Percentiles rank a stretch among this genome's conserved stretches.
phyloP scores from a whole-genome alignment of 2,888 invertebrate genomes.

The Tetanocera ferruginea region DNA sequence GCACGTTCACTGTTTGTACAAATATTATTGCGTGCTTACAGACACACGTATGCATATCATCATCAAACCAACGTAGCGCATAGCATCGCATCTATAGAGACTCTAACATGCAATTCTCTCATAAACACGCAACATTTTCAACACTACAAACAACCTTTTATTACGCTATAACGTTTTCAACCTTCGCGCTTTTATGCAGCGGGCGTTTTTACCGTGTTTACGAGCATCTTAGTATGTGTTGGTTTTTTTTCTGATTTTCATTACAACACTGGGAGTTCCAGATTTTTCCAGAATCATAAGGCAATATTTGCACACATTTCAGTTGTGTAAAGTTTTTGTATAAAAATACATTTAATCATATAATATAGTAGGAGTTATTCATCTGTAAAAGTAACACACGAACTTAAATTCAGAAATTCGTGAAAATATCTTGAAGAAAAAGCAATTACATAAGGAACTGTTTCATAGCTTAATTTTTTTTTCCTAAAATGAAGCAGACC shows the following conservation, averaged over 20 bases:
- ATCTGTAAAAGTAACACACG: not conserved
- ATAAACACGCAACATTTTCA: conserved; percentile 43
- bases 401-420: no score
- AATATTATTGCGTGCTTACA: not conserved
- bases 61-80: not conserved
- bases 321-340: no score
- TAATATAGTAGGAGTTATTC: not conserved
- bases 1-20: not conserved
- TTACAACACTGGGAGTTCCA: no score
- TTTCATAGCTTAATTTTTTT: no score
- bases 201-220: not conserved
- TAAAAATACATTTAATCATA: not conserved
- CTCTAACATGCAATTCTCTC: conserved; percentile 45
- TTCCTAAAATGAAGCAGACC: no score
- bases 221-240: no score
- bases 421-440: not conserved
- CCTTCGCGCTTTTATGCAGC: not conserved
- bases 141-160: not conserved
- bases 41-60: not conserved
- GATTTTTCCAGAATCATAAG: no score
- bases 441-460: no score
- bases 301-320: no score
- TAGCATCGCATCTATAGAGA: not conserved
- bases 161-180: not conserved
- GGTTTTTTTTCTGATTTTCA: no score